Conservation (phyloP, 1,140 invertebrate genomes). For the Cydia strobilella region DNA sequence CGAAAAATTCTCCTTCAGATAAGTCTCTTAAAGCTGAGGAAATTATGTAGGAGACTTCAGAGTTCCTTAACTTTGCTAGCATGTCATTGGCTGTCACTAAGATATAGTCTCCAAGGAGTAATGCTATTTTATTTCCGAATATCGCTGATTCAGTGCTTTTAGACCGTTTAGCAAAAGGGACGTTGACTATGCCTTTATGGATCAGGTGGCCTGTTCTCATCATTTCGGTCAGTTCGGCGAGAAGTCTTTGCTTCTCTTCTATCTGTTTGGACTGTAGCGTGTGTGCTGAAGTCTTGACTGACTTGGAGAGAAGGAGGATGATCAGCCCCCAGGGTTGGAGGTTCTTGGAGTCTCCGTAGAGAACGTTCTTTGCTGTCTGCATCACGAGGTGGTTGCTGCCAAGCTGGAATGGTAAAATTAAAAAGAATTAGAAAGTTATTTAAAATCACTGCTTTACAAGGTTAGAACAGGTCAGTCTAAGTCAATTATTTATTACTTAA, state of each 20-base stretch:
- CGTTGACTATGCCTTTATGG: slow-evolving; percentile 92
- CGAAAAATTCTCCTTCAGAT: slow-evolving; percentile 92
- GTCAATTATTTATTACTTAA: too few relatives aligned
- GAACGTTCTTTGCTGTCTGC: slow-evolving; percentile 90
- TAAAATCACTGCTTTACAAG: neutral
- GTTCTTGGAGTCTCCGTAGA: slow-evolving; percentile 91
- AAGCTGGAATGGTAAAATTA: slow-evolving; percentile 71
- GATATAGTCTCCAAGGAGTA: slow-evolving; percentile 94
- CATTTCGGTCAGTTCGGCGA: slow-evolving; percentile 97
- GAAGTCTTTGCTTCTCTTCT: slow-evolving; percentile 85
- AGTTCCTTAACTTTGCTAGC: slow-evolving; percentile 85
- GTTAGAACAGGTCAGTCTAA: neutral
- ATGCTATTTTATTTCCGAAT: slow-evolving; percentile 95
- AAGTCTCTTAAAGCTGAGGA: slow-evolving; percentile 90
- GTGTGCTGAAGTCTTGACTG: slow-evolving; percentile 78
- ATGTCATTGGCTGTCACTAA: slow-evolving; percentile 90
- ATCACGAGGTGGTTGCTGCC: slow-evolving; percentile 94
- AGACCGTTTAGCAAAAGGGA: slow-evolving; percentile 79
- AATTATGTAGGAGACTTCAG: slow-evolving; percentile 91
- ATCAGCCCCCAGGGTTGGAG: slow-evolving; percentile 94
- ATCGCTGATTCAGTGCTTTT: slow-evolving; percentile 71
- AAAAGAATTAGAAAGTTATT: slow-evolving; percentile 18
- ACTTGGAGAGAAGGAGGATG: slow-evolving; percentile 92
- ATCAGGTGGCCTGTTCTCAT: slow-evolving; percentile 95
- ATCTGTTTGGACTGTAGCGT: slow-evolving; percentile 45